A percentile compares a stretch with the other conserved stretches of the same genome.
Conservation (phyloP, 2,797 vertebrate species). For the Mycteria americana region DNA sequence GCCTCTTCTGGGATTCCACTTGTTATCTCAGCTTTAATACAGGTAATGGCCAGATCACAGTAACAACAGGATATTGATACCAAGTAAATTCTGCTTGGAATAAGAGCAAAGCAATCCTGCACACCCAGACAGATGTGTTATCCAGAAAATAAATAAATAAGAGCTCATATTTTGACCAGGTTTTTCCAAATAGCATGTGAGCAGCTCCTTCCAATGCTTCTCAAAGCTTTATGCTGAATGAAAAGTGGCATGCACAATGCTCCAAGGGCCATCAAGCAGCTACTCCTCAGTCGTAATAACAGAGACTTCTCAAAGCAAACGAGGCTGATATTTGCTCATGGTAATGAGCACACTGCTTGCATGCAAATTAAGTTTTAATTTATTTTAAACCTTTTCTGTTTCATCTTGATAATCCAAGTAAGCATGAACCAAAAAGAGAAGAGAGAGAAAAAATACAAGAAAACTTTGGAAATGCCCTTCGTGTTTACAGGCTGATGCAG, state of each 20-base stretch:
- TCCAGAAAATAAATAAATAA: background rate
- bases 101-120: background rate
- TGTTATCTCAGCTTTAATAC: background rate
- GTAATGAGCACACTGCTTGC: conserved; percentile 18
- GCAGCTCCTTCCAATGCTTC: background rate
- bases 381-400: conserved; percentile 23
- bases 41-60: conserved; percentile 4
- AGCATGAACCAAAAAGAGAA: background rate
- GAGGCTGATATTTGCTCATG: conserved; percentile 23
- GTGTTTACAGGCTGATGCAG: background rate
- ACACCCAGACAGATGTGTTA: background rate
- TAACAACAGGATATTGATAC: background rate
- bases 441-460: background rate
- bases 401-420: conserved; percentile 41
- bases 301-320: conserved; percentile 32
- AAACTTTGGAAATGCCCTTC: background rate
- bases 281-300: conserved; percentile 34
- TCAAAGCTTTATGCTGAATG: conserved; percentile 1
- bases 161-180: background rate
- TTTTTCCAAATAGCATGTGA: background rate
- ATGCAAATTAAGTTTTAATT: conserved; percentile 38
- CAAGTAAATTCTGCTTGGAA: background rate
- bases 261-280: background rate
- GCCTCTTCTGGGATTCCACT: background rate
- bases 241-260: background rate